phyloP scores from a whole-genome alignment of 1,140 invertebrate species.

The Patella vulgata region DNA sequence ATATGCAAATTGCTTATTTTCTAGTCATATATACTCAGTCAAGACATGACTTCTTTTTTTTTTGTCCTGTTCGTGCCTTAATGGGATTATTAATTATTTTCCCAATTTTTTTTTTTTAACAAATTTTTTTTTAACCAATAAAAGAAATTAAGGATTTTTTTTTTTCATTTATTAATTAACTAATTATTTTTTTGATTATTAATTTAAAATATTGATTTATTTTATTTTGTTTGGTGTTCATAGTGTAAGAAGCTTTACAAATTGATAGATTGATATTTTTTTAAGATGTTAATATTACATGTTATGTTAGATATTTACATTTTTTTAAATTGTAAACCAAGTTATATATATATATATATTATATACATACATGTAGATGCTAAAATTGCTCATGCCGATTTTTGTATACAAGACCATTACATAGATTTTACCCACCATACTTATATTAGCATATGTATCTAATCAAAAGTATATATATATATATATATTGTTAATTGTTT shows the following conservation, averaged over 20 bases:
- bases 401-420: not conserved
- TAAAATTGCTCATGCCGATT: slow-evolving; percentile 6
- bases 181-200: slow-evolving; percentile 15
- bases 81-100: slow-evolving; percentile 36
- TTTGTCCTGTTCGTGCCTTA: slow-evolving; percentile 62
- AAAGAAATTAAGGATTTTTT: slow-evolving; percentile 9
- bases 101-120: not conserved
- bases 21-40: slow-evolving; percentile 59
- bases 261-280: slow-evolving; percentile 15
- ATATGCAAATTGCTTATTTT: slow-evolving; percentile 21
- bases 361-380: slow-evolving; percentile 10
- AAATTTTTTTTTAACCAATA: not conserved
- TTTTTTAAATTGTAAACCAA: no score
- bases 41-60: slow-evolving; percentile 34
- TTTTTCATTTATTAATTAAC: slow-evolving; percentile 28
- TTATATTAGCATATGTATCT: slow-evolving; percentile 38
- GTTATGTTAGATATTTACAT: slow-evolving; percentile 12
- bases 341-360: no score
- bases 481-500: slow-evolving; percentile 6
- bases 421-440: slow-evolving; percentile 31
- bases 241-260: slow-evolving; percentile 50
- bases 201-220: not conserved
- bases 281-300: slow-evolving; percentile 16
- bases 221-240: slow-evolving; percentile 47
- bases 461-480: slow-evolving; percentile 24